Conservation (phyloP, 2,797 vertebrate genomes). For the Pangasius krempfi region DNA sequence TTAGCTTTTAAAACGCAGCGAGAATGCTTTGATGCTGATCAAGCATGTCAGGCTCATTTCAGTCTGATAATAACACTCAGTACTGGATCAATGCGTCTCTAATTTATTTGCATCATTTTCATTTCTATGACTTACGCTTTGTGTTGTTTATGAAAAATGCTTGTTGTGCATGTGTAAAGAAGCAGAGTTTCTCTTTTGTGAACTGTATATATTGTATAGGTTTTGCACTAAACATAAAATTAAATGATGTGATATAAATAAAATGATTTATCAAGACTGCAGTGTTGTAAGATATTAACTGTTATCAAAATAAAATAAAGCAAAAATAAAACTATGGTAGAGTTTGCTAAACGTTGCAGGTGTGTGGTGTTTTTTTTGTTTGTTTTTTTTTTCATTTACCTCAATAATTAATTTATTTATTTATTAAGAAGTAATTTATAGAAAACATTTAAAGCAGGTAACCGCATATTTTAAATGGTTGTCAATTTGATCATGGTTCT, state of each 20-base stretch:
- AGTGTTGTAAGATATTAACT: neutral
- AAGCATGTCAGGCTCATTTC: neutral
- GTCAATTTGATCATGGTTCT: neutral
- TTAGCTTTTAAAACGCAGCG: neutral
- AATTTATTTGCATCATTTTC: conserved; percentile 2
- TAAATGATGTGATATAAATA: neutral
- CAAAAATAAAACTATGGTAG: conserved; percentile 11
- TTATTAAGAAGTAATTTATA: neutral
- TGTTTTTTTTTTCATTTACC: neutral
- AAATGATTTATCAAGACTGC: conserved; percentile 14
- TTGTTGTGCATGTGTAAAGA: conserved; percentile 3
- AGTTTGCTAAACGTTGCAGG: neutral
- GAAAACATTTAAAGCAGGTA: neutral
- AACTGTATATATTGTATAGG: conserved; percentile 51
- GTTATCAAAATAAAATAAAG: neutral
- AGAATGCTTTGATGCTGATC: neutral
- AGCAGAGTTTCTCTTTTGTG: neutral
- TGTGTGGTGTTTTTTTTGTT: neutral
- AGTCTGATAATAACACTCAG: neutral
- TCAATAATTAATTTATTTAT: neutral
- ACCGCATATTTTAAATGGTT: neutral
- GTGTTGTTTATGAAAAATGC: conserved; percentile 13
- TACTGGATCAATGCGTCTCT: neutral
- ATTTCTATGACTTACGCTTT: conserved; percentile 21
- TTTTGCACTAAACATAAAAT: conserved; percentile 44